Evolutionary conservation across 1,140 invertebrate genomes (phyloP).

Genomic region (Drosophila novamexicana): DNA sequence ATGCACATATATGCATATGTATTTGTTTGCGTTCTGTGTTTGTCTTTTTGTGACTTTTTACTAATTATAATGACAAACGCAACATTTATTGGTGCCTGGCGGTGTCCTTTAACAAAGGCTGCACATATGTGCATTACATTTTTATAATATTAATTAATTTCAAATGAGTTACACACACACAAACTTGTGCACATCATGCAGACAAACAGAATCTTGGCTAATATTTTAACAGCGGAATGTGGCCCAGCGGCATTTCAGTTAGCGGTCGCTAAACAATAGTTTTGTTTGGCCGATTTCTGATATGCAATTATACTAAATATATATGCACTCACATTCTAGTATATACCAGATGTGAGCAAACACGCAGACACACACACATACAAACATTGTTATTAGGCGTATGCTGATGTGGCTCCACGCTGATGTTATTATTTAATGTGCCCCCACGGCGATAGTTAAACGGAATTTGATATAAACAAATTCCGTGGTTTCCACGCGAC

Average conservation of each 20-base stretch:
- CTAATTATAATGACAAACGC: slow-evolving; percentile 43
- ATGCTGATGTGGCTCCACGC: slow-evolving; percentile 39
- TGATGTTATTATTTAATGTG: slow-evolving; percentile 53
- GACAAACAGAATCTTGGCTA: slow-evolving; percentile 42
- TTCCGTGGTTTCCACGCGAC: slow-evolving; percentile 49
- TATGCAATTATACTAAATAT: slow-evolving; percentile 27
- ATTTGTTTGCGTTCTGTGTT: background rate
- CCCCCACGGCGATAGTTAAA: slow-evolving; percentile 61
- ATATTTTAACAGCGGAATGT: slow-evolving; percentile 52
- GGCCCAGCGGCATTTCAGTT: slow-evolving; percentile 60
- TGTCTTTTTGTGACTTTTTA: slow-evolving; percentile 20
- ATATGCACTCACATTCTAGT: background rate
- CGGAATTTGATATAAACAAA: slow-evolving; percentile 73
- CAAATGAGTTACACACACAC: slow-evolving; percentile 36
- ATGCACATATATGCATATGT: background rate
- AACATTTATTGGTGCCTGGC: slow-evolving; percentile 14
- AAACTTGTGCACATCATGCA: slow-evolving; percentile 7
- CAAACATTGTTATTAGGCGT: slow-evolving; percentile 22
- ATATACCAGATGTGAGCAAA: slow-evolving; percentile 4
- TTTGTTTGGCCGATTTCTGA: slow-evolving; percentile 45
- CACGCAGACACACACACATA: background rate
- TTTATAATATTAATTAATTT: slow-evolving; percentile 80
- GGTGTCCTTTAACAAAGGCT: slow-evolving; percentile 55
- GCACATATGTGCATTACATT: slow-evolving; percentile 65
- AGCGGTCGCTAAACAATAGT: slow-evolving; percentile 64